Evolutionary conservation across 2,113 vertebrate genomes (phyloP).

Genomic region (Zosterops hypoxanthus): DNA sequence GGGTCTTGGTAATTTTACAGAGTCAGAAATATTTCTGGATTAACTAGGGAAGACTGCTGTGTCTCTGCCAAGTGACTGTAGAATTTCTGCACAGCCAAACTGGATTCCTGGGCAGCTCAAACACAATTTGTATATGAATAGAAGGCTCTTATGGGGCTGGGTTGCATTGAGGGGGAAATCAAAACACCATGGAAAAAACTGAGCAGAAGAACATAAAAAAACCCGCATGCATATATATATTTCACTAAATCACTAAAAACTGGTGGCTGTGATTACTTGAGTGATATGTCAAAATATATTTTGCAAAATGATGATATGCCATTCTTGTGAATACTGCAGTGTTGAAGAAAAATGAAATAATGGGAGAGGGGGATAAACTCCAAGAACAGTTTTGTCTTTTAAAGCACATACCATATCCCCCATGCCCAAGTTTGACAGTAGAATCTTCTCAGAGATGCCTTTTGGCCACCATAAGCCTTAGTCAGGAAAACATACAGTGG

Average conservation of each 20-base stretch:
- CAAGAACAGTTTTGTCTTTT: background rate
- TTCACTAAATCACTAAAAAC: background rate
- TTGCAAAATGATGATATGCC: background rate
- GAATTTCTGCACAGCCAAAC: background rate
- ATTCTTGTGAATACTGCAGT: background rate
- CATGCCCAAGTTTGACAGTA: background rate
- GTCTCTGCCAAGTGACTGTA: background rate
- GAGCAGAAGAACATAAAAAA: background rate
- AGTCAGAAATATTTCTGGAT: background rate
- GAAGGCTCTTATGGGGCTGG: background rate
- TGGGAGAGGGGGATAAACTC: background rate
- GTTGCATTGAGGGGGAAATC: background rate
- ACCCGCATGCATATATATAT: background rate
- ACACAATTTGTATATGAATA: background rate
- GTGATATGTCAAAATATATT: background rate
- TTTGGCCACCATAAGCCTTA: background rate
- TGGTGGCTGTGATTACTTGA: background rate
- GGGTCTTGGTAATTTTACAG: background rate
- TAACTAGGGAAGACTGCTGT: background rate
- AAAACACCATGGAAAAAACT: background rate
- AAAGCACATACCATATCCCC: background rate
- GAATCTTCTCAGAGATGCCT: background rate
- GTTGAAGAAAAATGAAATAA: background rate
- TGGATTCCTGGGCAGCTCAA: background rate
- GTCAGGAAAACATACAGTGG: background rate